Conservation (phyloP, 37 sponge, comb jelly and placozoan genomes). For the Axinella damicornis region DNA sequence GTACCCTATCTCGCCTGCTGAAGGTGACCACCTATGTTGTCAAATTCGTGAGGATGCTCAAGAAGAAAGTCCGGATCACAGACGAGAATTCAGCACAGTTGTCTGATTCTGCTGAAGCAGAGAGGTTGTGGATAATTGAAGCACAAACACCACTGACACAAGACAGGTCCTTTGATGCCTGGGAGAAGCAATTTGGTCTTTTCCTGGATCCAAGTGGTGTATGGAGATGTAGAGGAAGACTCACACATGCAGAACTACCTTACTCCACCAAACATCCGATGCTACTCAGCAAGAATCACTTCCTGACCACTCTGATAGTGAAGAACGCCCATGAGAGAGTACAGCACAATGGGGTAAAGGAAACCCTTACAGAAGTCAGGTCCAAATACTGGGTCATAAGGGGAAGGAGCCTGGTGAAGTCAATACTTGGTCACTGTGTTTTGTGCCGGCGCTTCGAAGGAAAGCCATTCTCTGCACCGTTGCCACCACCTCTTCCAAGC, state of each 20-base stretch:
- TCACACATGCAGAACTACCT: conserved; percentile 5
- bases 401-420: conserved; percentile 21
- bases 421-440: conserved; percentile 7
- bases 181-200: conserved; percentile 34
- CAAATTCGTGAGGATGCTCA: no score
- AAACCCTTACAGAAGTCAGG: conserved; percentile 30
- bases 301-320: conserved; percentile 18
- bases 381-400: conserved; percentile 21
- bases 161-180: conserved; percentile 11
- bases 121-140: conserved; percentile 6
- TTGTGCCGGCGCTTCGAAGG: conserved; percentile 27
- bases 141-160: no score
- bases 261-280: conserved; percentile 18
- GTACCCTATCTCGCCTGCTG: no score
- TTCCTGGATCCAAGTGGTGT: conserved; percentile 15
- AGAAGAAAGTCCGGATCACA: no score
- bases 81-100: no score
- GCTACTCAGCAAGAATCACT: conserved; percentile 14
- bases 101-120: no score
- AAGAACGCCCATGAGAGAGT: conserved; percentile 24
- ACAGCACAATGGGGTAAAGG: conserved; percentile 29
- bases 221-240: conserved; percentile 49
- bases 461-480: background rate
- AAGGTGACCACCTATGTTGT: no score
- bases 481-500: conserved; percentile 12